Percentiles rank a stretch among this genome's conserved stretches.
Evolutionary conservation across 2,797 vertebrate species (phyloP).

Genomic region (Platyrinchus mystaceus): DNA sequence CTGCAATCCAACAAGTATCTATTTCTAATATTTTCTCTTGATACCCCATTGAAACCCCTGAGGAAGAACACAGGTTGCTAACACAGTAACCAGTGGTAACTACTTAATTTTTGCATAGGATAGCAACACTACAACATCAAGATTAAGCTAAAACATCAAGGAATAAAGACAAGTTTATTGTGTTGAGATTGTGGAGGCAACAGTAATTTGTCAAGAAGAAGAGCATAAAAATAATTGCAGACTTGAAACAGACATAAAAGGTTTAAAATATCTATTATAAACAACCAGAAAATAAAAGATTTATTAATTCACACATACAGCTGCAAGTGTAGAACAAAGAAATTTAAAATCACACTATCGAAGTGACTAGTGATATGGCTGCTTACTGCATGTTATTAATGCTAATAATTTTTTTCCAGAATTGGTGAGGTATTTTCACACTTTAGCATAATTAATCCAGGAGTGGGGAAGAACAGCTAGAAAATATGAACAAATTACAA

Average conservation of each 20-base stretch:
- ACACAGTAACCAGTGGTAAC: not conserved
- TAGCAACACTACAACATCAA: not conserved
- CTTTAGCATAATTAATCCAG: not conserved
- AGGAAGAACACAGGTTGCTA: not conserved
- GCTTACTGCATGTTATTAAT: not conserved
- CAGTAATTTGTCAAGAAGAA: not conserved
- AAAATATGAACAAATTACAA: not conserved
- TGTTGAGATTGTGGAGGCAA: not conserved
- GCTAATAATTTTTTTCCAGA: not conserved
- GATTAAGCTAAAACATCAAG: not conserved
- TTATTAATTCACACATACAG: not conserved
- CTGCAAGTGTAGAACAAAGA: not conserved
- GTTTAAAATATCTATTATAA: not conserved
- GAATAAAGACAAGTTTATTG: not conserved
- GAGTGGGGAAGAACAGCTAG: not conserved
- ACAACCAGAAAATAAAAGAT: not conserved
- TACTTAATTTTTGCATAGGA: not conserved
- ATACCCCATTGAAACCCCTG: not conserved
- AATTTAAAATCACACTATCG: not conserved
- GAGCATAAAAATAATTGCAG: not conserved
- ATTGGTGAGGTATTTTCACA: not conserved
- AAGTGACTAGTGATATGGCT: not conserved
- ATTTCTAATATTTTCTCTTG: not conserved
- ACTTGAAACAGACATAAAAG: not conserved
- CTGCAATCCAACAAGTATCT: not conserved